These are phyloP conservation scores for Atopsyche davidsoni DNA, from an alignment of 1,140 invertebrate genomes.

Conservation along the genomic window DNA sequence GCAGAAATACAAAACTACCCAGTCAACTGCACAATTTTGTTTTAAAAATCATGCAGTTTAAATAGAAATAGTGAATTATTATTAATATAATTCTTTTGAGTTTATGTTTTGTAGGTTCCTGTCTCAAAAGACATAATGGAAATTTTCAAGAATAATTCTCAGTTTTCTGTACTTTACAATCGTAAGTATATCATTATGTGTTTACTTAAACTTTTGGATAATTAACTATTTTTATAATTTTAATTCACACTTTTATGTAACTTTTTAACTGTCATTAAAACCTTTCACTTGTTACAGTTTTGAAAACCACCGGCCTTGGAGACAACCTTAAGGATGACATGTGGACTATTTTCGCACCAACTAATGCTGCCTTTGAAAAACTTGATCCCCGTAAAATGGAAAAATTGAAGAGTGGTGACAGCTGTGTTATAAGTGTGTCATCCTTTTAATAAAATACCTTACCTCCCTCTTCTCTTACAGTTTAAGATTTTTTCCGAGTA, in stretches of 20 bases:
- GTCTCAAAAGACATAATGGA: conserved; percentile 11
- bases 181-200: conserved; percentile 9
- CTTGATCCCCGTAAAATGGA: conserved; percentile 7
- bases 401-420: conserved; percentile 9
- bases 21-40: too few species aligned
- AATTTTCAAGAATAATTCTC: conserved; percentile 3
- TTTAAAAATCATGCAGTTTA: too few species aligned
- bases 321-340: conserved; percentile 12
- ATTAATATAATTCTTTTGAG: too few species aligned
- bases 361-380: conserved; percentile 23
- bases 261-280: background rate
- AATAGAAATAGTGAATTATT: too few species aligned
- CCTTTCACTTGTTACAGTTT: conserved; percentile 8
- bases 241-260: conserved; percentile 4
- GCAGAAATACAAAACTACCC: too few species aligned
- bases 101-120: conserved; percentile 1
- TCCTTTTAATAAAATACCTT: too few species aligned
- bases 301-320: conserved; percentile 14
- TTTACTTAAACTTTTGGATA: background rate
- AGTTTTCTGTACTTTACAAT: conserved; percentile 10
- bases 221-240: conserved; percentile 2
- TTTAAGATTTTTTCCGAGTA: too few species aligned
- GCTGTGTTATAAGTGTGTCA: conserved; percentile 7
- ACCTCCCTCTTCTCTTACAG: too few species aligned
- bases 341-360: conserved; percentile 25